Evolutionary conservation across 2,113 vertebrate genomes (phyloP), one percentile per base, ranked within the genome.

Genomic region (Phalacrocorax carbo): DNA sequence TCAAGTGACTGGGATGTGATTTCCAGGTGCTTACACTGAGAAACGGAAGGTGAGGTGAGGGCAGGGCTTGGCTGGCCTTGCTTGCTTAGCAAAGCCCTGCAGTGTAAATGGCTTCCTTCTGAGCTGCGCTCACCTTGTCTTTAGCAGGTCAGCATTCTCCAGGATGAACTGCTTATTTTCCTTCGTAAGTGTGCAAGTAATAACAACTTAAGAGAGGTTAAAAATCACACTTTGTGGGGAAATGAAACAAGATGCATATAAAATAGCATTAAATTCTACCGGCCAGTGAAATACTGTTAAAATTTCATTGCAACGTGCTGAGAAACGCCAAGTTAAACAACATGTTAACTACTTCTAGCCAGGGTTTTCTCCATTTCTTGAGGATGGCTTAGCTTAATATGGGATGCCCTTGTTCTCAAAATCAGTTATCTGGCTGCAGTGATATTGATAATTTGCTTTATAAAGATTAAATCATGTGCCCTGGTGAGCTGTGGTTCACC

Each of bases 121-220:
- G 46, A 77, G 11, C 32, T 0, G 0, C 4, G 5, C 51, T 68
- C 44, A 19, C 26, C 22, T 71, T 16, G 18, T 11, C 57, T 27
- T 76, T 11, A 49, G 62, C 71, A 58, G 83, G 48, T 30, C 29
- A 11, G 26, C 13, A 3, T 7, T 61, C 62, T 80, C 58, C 60
- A 66, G 19, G 3, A 12, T 13, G 27, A 94, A 57, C 29, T 77
- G 38, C 30, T 42, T 46, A 2, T 29, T 75, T 86, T 82, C 32
- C 19, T 82, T 68, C 44, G 22, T 2, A 36, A 46, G 22, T 7
- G 17, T 15, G 29, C 14, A 78, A 54, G 18, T 0, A 6, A 27
- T 9, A 91, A 40, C 7, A 54, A 19, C 13, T 81, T 20, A 15
- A 15, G 51, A 68, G 57, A 77, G 46, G n/a, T 48, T 78, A 60